phyloP scores from a whole-genome alignment of 2,888 invertebrate genomes.

The Diarsia dahlii region DNA sequence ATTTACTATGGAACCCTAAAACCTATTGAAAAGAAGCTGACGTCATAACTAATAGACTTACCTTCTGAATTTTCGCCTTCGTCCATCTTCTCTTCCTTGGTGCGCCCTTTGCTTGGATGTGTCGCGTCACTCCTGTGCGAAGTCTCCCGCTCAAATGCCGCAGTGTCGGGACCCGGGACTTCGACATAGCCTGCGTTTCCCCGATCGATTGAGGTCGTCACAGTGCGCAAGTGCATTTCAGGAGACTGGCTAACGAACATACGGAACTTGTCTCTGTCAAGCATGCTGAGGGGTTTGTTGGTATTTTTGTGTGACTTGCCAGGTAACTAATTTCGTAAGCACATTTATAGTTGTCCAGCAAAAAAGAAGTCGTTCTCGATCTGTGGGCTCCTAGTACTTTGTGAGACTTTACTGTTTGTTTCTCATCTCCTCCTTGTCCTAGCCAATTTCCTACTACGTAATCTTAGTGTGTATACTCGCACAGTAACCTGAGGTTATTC shows the following conservation, averaged over 20 bases:
- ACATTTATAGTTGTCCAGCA: too few relatives aligned
- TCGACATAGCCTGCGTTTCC: not conserved
- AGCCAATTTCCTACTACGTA: too few relatives aligned
- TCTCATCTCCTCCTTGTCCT: too few relatives aligned
- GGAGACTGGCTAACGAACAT: constrained; percentile 13
- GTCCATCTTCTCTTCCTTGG: not conserved
- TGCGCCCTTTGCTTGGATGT: not conserved
- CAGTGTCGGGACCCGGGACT: not conserved
- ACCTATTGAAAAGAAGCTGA: not conserved
- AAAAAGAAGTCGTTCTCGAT: too few relatives aligned
- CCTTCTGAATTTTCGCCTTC: not conserved
- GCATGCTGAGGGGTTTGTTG: constrained; percentile 4
- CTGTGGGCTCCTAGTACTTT: too few relatives aligned
- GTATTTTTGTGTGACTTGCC: not conserved
- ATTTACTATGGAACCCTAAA: not conserved
- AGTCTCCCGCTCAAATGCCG: too few relatives aligned
- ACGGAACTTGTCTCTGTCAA: not conserved
- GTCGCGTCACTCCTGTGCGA: too few relatives aligned
- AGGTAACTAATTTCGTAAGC: not conserved
- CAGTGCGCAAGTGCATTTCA: constrained; percentile 48
- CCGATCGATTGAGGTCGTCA: constrained; percentile 26
- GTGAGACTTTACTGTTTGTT: too few relatives aligned
- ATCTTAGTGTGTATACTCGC: too few relatives aligned
- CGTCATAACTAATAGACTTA: constrained; percentile 2
- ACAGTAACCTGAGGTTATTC: too few relatives aligned